Percentiles rank a stretch among this genome's conserved stretches.
These are phyloP conservation scores for Atrina japonica DNA, from an alignment of 2,888 invertebrate species.

Conservation along the genomic window DNA sequence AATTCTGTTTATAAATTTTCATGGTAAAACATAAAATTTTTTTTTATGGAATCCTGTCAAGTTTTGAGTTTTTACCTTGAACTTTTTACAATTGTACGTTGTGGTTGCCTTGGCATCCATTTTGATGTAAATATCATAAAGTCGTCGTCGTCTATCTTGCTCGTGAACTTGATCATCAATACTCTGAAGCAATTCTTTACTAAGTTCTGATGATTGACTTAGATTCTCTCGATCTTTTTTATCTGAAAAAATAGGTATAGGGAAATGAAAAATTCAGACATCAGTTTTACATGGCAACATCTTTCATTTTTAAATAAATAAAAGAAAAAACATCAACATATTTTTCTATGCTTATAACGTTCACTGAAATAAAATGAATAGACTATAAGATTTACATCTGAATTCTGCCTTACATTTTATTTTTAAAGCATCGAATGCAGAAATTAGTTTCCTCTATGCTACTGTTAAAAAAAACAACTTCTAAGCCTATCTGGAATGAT, in stretches of 20 bases:
- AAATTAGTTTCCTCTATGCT: too few species aligned
- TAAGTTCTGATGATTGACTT: conserved; percentile 88
- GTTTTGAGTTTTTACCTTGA: conserved; percentile 85
- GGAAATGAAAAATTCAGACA: too few species aligned
- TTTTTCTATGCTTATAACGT: background rate
- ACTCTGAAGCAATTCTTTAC: conserved; percentile 93
- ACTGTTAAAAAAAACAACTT: too few species aligned
- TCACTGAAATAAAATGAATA: too few species aligned
- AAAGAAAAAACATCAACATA: background rate
- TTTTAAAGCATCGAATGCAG: too few species aligned
- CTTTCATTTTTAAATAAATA: background rate
- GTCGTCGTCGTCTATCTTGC: conserved; percentile 93
- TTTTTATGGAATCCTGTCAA: too few species aligned
- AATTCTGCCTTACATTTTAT: too few species aligned
- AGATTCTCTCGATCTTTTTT: conserved; percentile 90
- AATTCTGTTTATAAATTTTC: too few species aligned
- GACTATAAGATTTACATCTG: too few species aligned
- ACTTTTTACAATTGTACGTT: conserved; percentile 86
- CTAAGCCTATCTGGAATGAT: too few species aligned
- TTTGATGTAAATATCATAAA: conserved; percentile 94
- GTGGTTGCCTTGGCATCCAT: conserved; percentile 96
- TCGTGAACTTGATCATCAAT: conserved; percentile 96
- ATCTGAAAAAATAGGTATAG: conserved; percentile 83
- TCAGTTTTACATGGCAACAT: background rate
- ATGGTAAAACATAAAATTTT: too few species aligned